A percentile compares a stretch with the other conserved stretches of the same genome.
phyloP scores from a whole-genome alignment of 2,113 vertebrate species.

The Pluvianellus socialis region DNA sequence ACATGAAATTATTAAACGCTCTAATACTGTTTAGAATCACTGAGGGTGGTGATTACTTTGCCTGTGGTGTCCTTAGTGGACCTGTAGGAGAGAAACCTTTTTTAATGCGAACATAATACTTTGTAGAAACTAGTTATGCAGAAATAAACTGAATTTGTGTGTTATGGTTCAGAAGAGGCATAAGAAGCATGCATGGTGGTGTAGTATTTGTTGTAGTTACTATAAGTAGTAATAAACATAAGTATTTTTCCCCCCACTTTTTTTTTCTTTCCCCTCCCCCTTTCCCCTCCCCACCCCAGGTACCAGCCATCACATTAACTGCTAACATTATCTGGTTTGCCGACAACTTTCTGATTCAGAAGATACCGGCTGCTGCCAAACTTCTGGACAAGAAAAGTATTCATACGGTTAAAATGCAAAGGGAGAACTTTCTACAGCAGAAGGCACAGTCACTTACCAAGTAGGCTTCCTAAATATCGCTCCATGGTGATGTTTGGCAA shows the following conservation, averaged over 20 bases:
- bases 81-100: background rate
- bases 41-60: background rate
- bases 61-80: background rate
- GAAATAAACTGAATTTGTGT: background rate
- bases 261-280: background rate
- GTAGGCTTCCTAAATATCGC: slow-evolving; percentile 70
- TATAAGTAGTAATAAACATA: no score
- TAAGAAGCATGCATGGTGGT: background rate
- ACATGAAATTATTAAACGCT: background rate
- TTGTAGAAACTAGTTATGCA: background rate
- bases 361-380: slow-evolving; percentile 91
- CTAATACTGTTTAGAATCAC: background rate
- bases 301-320: slow-evolving; percentile 93
- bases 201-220: background rate
- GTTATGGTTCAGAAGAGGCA: background rate
- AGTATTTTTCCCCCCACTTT: background rate
- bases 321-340: slow-evolving; percentile 98
- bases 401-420: slow-evolving; percentile 83
- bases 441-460: slow-evolving; percentile 90
- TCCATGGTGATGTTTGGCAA: background rate
- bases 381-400: slow-evolving; percentile 92
- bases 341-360: slow-evolving; percentile 88
- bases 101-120: background rate
- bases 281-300: slow-evolving; percentile 63
- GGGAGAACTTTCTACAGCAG: slow-evolving; percentile 90